Conservation (phyloP, 2,797 vertebrate genomes). For the Pseudomugil tenellus region DNA sequence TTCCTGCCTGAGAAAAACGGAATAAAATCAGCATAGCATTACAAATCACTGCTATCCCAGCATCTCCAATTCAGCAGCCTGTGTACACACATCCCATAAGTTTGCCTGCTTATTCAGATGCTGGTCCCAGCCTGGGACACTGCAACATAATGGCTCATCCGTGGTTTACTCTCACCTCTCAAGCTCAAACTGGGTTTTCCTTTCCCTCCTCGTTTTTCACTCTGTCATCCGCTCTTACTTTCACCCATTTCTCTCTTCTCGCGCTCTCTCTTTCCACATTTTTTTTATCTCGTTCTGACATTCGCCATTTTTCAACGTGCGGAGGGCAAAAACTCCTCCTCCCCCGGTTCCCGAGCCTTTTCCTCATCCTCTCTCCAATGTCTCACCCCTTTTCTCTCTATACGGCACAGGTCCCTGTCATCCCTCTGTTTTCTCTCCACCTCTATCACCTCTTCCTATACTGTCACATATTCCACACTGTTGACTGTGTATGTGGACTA, state of each 20-base stretch:
- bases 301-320: constrained; percentile 81
- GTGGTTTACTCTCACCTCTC: constrained; percentile 74
- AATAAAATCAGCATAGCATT: constrained; percentile 64
- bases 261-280: constrained; percentile 58
- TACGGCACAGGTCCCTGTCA: constrained; percentile 68
- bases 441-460: constrained; percentile 57
- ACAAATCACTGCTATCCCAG: constrained; percentile 64
- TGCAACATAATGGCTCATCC: constrained; percentile 69
- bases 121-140: constrained; percentile 54
- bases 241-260: constrained; percentile 68
- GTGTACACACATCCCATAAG: constrained; percentile 51
- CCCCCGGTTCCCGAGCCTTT: constrained; percentile 46
- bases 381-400: constrained; percentile 47
- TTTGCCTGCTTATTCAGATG: constrained; percentile 70
- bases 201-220: constrained; percentile 80
- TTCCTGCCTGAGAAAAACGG: constrained; percentile 41
- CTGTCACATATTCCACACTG: constrained; percentile 55
- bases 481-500: constrained; percentile 62
- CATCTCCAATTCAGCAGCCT: constrained; percentile 50
- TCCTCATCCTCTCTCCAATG: constrained; percentile 32
- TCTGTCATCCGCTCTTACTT: constrained; percentile 79
- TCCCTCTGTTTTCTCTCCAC: constrained; percentile 38
- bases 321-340: constrained; percentile 70
- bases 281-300: constrained; percentile 81
- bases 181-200: constrained; percentile 80